Base-by-base conservation (phyloP, 2,113 vertebrate species). In the Garra rufa region DNA sequence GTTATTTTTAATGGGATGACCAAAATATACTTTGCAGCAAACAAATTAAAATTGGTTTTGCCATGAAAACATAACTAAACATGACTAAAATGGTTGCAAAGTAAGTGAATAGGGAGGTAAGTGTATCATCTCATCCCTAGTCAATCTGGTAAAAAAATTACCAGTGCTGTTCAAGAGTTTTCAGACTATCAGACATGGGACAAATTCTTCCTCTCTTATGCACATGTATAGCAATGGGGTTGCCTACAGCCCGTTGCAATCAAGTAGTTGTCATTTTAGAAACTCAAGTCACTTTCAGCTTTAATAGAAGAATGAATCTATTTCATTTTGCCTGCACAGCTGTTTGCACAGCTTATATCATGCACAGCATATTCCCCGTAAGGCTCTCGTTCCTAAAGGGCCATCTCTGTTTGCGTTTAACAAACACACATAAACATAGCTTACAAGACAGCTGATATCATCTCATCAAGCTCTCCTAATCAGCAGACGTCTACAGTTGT, bases 401-500 rank as follows among this genome's bases (percentile, higher is more conserved):
- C 15, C 43, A 67, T 50, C 41, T 65, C 38, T n/a, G 55, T 77
- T 28, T 9, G 24, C 34, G 6, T 48, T 48, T 24, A 81, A 67
- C 24, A 48, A 52, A 70, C 46, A 38, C 44, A 81, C 65, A 81
- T 6, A 52, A 50, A 82, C 44, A 41, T 14, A 43, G 28, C 4
- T 21, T 24, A 19, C 28, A 26, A 41, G 65, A 70, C 3, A 34
- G 44, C 65, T 70, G 34, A 43, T 70, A 44, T 52, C 76, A 59
- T 70, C 63, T 85, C 30, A 70, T 70, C 63, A 79, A n/a, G 65
- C 26, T 19, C 26, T n/a, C 82, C 55, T 76, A 46, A 79, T 79
- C 65, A 70, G 48, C 83, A 85, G 63, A 79, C 76, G 43, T 79
- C 15, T 71, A 59, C 76, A 71, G 79, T 41, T 70, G 46, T 70